phyloP scores from a whole-genome alignment of 1,140 invertebrate species.

The Paraescarpia echinospica region DNA sequence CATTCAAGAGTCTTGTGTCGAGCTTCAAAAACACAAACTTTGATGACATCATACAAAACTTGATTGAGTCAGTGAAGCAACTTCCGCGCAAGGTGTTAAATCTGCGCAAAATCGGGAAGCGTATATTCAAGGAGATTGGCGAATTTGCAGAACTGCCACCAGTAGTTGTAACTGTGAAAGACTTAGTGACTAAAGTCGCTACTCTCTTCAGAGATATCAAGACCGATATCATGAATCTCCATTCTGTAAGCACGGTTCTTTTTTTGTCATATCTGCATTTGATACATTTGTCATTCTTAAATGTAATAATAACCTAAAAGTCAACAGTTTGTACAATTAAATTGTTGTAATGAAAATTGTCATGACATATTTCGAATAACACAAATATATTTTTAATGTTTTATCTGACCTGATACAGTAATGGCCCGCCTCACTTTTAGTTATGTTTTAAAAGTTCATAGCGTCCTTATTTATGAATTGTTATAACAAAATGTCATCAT shows the following conservation, averaged over 20 bases:
- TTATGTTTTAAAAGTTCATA: no score
- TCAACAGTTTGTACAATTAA: background rate
- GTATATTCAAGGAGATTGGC: background rate
- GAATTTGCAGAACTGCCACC: background rate
- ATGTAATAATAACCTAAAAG: background rate
- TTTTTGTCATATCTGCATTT: background rate
- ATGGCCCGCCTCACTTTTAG: no score
- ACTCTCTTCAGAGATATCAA: background rate
- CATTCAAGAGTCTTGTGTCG: background rate
- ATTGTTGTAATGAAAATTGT: background rate
- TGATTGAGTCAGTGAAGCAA: background rate
- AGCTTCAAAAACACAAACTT: background rate
- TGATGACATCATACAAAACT: background rate
- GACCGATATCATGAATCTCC: background rate
- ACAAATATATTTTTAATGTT: no score
- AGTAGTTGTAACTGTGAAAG: background rate
- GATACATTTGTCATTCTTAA: background rate
- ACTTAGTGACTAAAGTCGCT: background rate
- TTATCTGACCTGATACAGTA: no score
- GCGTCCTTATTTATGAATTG: no score
- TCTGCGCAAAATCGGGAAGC: background rate
- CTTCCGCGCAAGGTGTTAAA: background rate
- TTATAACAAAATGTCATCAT: background rate
- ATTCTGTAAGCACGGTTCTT: background rate
- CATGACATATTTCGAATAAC: no score